Evolutionary conservation across 2,888 invertebrate genomes (phyloP).

Genomic region (Tenthredo mesomela): DNA sequence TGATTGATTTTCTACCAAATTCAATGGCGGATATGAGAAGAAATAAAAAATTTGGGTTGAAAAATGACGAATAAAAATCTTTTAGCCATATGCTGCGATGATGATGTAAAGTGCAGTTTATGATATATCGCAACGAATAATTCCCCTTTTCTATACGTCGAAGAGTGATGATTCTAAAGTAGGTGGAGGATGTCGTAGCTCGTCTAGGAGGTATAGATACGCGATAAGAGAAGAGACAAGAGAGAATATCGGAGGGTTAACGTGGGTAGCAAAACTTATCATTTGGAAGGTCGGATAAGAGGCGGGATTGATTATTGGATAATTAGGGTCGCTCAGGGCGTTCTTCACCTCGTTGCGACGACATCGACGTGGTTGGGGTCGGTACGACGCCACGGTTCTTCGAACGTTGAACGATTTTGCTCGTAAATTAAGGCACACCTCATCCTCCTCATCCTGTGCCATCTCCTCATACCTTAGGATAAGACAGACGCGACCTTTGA

Average conservation of each 20-base stretch:
- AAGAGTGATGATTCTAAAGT: background rate
- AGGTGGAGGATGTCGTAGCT: background rate
- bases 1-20: too few species aligned
- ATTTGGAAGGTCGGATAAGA: slow-evolving; percentile 49
- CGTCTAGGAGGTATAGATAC: background rate
- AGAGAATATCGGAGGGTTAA: slow-evolving; percentile 38
- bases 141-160: background rate
- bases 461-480: background rate
- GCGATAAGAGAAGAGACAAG: slow-evolving; percentile 1
- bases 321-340: slow-evolving; percentile 35
- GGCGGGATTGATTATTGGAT: slow-evolving; percentile 47
- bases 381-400: background rate
- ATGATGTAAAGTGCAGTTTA: too few species aligned
- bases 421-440: slow-evolving; percentile 23
- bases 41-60: too few species aligned
- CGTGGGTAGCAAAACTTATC: slow-evolving; percentile 44
- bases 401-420: slow-evolving; percentile 30
- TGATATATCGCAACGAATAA: too few species aligned
- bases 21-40: too few species aligned
- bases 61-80: too few species aligned
- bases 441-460: background rate
- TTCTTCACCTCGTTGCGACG: slow-evolving; percentile 18
- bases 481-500: slow-evolving; percentile 27
- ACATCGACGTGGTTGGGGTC: background rate
- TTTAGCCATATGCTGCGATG: too few species aligned